Conservation (phyloP, 1,140 invertebrate genomes). For the Pomacea maculata region DNA sequence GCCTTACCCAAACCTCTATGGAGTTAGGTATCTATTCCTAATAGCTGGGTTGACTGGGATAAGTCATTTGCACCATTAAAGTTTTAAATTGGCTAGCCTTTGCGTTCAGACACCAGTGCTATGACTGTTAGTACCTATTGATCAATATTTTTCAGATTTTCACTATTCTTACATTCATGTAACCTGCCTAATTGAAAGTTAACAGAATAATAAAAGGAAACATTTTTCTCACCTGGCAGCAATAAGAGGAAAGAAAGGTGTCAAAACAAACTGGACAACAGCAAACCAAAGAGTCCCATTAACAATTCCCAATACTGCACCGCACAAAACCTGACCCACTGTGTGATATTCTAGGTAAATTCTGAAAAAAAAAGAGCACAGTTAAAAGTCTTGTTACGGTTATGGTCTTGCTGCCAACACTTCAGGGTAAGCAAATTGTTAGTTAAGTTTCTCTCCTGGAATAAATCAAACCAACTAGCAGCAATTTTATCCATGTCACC, state of each 20-base stretch:
- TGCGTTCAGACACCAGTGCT: too few relatives aligned
- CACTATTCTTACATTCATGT: neutral
- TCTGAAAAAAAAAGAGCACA: conserved; percentile 61
- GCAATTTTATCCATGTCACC: too few relatives aligned
- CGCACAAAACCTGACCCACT: conserved; percentile 82
- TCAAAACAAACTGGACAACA: conserved; percentile 81
- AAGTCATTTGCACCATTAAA: neutral
- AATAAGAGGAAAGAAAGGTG: conserved; percentile 86
- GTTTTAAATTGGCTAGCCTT: neutral
- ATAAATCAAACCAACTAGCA: too few relatives aligned
- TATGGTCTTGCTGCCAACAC: neutral
- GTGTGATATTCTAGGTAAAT: conserved; percentile 91
- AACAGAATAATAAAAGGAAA: neutral
- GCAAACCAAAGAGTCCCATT: conserved; percentile 81
- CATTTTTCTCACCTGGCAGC: conserved; percentile 77
- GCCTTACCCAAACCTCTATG: too few relatives aligned
- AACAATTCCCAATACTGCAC: conserved; percentile 75
- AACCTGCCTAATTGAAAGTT: neutral
- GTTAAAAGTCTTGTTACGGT: neutral
- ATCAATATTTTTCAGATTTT: neutral
- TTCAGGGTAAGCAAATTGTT: too few relatives aligned
- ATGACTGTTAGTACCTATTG: neutral
- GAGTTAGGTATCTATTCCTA: too few relatives aligned
- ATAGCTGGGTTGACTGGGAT: neutral
- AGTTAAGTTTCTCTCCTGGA: too few relatives aligned